These are phyloP conservation scores for Conopomorpha cramerella DNA, from an alignment of 1,140 invertebrate genomes.

Conservation along the genomic window DNA sequence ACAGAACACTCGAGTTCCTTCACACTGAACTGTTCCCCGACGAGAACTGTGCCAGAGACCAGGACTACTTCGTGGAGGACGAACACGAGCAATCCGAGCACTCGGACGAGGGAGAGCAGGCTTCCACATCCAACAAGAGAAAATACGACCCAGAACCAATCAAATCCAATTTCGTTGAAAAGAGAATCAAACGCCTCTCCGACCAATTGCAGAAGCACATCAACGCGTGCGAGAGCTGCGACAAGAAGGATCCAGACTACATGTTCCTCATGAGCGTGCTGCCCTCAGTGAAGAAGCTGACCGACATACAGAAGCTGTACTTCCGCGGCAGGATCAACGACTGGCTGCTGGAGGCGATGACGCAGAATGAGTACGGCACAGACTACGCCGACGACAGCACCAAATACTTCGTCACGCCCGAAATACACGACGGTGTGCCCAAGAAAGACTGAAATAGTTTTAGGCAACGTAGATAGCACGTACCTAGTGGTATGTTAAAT, in stretches of 20 bases:
- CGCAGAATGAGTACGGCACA: not conserved
- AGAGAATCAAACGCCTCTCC: slow-evolving; percentile 1
- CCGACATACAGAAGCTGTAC: slow-evolving; percentile 13
- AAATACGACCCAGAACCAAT: not conserved
- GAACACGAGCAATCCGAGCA: not conserved
- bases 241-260: slow-evolving; percentile 10
- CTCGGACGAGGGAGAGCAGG: not conserved
- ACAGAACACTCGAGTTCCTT: slow-evolving; percentile 8
- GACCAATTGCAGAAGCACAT: not conserved
- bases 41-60: not conserved
- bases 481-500: too few species aligned
- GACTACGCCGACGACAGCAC: too few species aligned
- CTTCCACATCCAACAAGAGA: not conserved
- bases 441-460: too few species aligned
- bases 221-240: not conserved
- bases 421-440: too few species aligned
- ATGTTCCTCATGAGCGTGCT: slow-evolving; percentile 14
- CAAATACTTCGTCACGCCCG: too few species aligned
- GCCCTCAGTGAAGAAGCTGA: slow-evolving; percentile 10
- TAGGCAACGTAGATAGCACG: too few species aligned
- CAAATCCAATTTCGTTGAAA: slow-evolving; percentile 1
- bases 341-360: slow-evolving; percentile 8
- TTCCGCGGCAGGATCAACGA: slow-evolving; percentile 14
- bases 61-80: not conserved
- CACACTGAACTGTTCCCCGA: slow-evolving; percentile 7